Evolutionary conservation across 2,797 vertebrate genomes (phyloP), one percentile per base, ranked within the genome.

Genomic region (Lacerta agilis): DNA sequence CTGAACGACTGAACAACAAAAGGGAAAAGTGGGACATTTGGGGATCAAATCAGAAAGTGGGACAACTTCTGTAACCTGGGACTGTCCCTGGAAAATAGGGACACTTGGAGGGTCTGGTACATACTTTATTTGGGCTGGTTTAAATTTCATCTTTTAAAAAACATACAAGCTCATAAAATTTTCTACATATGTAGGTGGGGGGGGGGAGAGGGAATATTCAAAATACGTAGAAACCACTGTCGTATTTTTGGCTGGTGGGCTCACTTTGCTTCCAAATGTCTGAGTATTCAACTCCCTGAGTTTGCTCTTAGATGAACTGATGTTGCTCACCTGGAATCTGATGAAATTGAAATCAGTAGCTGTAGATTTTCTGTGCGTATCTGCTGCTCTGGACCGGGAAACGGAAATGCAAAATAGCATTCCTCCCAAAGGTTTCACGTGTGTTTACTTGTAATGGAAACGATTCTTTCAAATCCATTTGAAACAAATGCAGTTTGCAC

Each of bases 401-500:
- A 41, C 7, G n/a, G 6, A 83, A 58, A 43, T 77, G 29, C 8
- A 8, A 71, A 78, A 45, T n/a, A 13, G 49, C 64, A 80, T 79
- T 83, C 69, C n/a, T 79, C 15, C n/a, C 61, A 3, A n/a, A 79
- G 67, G 17, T 27, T 88, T 64, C 41, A 79, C 13, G 18, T 41
- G 4, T 76, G n/a, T 58, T 78, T 78, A 36, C 8, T 49, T 29
- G 33, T 49, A 17, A 77, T 58, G 6, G 10, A 55, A 79, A 64
- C 27, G 1, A 79, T 41, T 71, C 69, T 72, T 88, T 43, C 76
- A 81, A 85, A 66, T 66, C 55, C 77, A 55, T 36, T 75, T 81
- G 87, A 88, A 85, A 79, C 55, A 73, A 66, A 43, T 80, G 86
- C 13, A 36, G 29, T 80, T 58, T 58, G 25, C 67, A 85, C 29